Evolutionary conservation across 2,888 invertebrate species (phyloP).

Genomic region (Morpho helenor): DNA sequence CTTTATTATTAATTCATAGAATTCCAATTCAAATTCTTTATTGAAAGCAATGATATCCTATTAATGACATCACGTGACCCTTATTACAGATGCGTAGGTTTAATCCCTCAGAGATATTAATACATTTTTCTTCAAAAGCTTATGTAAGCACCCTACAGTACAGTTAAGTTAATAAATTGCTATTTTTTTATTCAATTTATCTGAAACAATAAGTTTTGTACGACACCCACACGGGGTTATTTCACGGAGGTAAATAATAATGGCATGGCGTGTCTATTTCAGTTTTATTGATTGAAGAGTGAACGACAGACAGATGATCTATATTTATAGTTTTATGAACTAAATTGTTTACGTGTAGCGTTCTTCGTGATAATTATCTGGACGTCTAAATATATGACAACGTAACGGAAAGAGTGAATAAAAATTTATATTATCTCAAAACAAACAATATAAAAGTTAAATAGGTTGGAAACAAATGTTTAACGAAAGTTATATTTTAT

Average conservation of each 20-base stretch:
- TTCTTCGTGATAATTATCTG: slow-evolving; percentile 13
- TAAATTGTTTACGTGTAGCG: slow-evolving; percentile 16
- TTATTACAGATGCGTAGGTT: too few relatives aligned
- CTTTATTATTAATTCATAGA: too few relatives aligned
- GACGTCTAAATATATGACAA: slow-evolving; percentile 15
- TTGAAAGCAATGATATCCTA: too few relatives aligned
- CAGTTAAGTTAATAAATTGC: too few relatives aligned
- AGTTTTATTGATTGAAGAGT: slow-evolving; percentile 57
- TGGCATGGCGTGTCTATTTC: slow-evolving; percentile 40
- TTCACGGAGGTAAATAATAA: slow-evolving; percentile 21
- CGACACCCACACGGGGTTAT: slow-evolving; percentile 9
- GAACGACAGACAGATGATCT: slow-evolving; percentile 34
- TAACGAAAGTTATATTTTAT: background rate
- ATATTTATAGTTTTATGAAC: slow-evolving; percentile 16
- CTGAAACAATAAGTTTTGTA: background rate
- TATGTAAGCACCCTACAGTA: too few relatives aligned
- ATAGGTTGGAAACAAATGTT: background rate
- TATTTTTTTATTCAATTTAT: background rate
- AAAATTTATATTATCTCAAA: slow-evolving; percentile 8
- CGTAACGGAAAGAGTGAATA: slow-evolving; percentile 12
- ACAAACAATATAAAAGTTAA: slow-evolving; percentile 9
- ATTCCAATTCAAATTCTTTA: too few relatives aligned
- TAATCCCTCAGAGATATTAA: too few relatives aligned
- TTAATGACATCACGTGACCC: too few relatives aligned
- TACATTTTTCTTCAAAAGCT: too few relatives aligned